Base-by-base conservation (phyloP, 2,113 vertebrate species). In the Indri indri region DNA sequence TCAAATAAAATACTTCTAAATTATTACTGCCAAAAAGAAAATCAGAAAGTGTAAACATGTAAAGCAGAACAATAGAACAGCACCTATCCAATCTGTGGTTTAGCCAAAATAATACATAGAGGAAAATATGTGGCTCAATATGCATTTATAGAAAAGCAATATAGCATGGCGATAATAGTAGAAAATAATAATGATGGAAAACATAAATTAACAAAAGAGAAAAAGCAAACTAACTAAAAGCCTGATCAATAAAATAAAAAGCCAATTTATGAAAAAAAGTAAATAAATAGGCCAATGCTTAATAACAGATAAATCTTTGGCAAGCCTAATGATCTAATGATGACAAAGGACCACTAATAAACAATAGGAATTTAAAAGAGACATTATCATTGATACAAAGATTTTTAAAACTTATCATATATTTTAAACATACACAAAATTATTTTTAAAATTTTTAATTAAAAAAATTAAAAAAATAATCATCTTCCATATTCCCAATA, bases 1-100 rank as follows among this genome's bases (percentile, higher is more conserved):
- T 32, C 59, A 80, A 37, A 96, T n/a, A 83, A 96, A 76, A 76
- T 85, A 74, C 42, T 91, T 80, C 34, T 80, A 89, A 94, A 27
- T 61, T 45, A 89, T 32, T 89, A 30, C 4, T 45, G 8, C 80
- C 57, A 79, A 84, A 66, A 68, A 95, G 34, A 57, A 92, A 95
- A 34, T 65, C 52, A 32, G 61, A 59, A 74, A 73, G 47, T 12
- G 61, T 76, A 23, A 74, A 23, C 45, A 73, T 34, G 6, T 52
- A 85, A 80, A 92, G 47, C 54, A 73, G 12, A 89, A 57, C 22
- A 63, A 59, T 0, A 81, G 16, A 84, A 27, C 25, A 77, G 61
- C 54, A 52, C 2, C 20, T 22, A 22, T 9, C 8, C 40, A 32
- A 70, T 42, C 50, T 81, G 2, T 40, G 23, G 47, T 30, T 54